Percentiles rank a stretch among this genome's conserved stretches.
phyloP scores from a whole-genome alignment of 2,113 vertebrate species.

The Callipepla californica region DNA sequence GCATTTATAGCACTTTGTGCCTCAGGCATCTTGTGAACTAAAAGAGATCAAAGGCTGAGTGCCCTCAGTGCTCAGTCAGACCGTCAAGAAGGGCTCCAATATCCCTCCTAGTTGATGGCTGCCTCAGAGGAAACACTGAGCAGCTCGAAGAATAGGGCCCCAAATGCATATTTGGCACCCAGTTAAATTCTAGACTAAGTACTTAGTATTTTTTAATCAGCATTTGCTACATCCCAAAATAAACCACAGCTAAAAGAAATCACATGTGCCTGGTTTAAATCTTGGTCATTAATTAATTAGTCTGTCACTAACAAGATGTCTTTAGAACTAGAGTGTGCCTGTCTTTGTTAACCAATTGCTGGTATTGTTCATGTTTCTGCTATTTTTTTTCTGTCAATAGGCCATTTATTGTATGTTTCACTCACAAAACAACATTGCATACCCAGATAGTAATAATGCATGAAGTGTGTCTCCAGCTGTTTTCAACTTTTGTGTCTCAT shows the following conservation, averaged over 20 bases:
- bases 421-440: background rate
- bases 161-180: conserved; percentile 37
- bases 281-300: conserved; percentile 24
- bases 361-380: background rate
- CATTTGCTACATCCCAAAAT: background rate
- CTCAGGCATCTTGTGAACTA: background rate
- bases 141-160: conserved; percentile 17
- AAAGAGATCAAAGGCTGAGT: conserved; percentile 54
- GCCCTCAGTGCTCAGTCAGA: conserved; percentile 30
- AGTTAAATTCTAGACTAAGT: conserved; percentile 22
- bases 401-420: background rate
- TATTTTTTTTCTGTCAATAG: background rate
- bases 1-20: conserved; percentile 39
- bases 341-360: background rate
- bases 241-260: conserved; percentile 19
- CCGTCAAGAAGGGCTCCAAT: conserved; percentile 20
- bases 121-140: conserved; percentile 20
- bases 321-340: background rate
- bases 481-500: conserved; percentile 17
- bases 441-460: background rate
- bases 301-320: background rate
- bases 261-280: background rate
- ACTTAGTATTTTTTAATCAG: conserved; percentile 26
- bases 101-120: conserved; percentile 4
- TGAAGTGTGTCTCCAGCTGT: background rate